A percentile compares a stretch with the other conserved stretches of the same genome.
These are phyloP conservation scores for Ianthella basta DNA, from an alignment of 37 sponge, comb jelly and placozoan genomes.

Conservation along the genomic window DNA sequence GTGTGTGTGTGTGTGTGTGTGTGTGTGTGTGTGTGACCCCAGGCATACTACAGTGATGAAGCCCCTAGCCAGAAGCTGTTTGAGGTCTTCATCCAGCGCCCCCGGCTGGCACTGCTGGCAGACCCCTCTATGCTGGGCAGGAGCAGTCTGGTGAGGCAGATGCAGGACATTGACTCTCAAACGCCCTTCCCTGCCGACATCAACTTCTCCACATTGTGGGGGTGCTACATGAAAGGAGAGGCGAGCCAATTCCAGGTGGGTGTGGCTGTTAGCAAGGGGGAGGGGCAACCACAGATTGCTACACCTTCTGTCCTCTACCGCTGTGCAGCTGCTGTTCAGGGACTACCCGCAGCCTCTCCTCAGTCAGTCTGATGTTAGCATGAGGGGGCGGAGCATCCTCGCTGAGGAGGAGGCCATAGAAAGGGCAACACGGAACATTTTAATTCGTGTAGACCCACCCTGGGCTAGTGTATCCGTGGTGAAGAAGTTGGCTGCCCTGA, in stretches of 20 bases:
- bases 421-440: constrained; percentile 32
- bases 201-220: constrained; percentile 83
- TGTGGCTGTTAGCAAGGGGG: neutral
- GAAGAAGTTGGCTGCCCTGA: constrained; percentile 81
- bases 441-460: constrained; percentile 35
- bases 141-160: constrained; percentile 40
- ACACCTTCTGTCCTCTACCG: neutral
- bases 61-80: constrained; percentile 43
- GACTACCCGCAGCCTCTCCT: constrained; percentile 83
- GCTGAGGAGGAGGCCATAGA: constrained; percentile 81
- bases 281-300: neutral
- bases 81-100: constrained; percentile 52
- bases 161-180: constrained; percentile 68
- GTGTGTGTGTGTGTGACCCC: neutral
- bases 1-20: constrained; percentile 5
- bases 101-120: constrained; percentile 51
- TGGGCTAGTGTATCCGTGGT: constrained; percentile 63
- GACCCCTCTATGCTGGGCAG: constrained; percentile 78
- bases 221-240: constrained; percentile 52
- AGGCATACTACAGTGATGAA: constrained; percentile 46
- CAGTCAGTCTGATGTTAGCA: constrained; percentile 24
- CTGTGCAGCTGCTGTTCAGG: constrained; percentile 62
- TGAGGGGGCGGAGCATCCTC: constrained; percentile 71
- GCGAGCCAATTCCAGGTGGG: constrained; percentile 58
- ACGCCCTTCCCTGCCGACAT: constrained; percentile 27